Evolutionary conservation across 2,113 vertebrate genomes (phyloP), one percentile per base, ranked within the genome.

Genomic region (Corapipo altera): DNA sequence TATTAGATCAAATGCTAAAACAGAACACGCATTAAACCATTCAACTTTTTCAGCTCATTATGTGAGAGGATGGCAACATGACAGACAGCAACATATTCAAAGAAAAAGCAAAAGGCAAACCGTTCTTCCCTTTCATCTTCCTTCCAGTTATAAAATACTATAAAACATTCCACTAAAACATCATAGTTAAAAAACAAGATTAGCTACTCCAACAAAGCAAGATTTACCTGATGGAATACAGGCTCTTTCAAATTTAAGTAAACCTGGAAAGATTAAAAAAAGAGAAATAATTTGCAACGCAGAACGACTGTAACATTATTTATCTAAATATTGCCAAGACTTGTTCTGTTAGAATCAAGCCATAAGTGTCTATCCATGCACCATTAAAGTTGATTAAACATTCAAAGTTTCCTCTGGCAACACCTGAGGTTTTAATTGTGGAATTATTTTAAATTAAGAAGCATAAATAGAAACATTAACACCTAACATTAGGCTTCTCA

Each of bases 161-260:
- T 8, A 70, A 46, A 35, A 37, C 15, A 27, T 65, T 59, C 33
- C 30, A 43, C 5, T 64, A 85, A 83, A 80, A 9, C 4, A 79
- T 39, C 13, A 80, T 2, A 33, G 32, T 70, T 90, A 49, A 71
- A 88, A 83, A 66, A 15, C 41, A 70, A 94, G 58, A 79, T 54
- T 26, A 80, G 41, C 17, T 95, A 15, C 37, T 79, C 17, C 43
- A 74, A 48, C 13, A 74, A 15, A 93, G 30, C 33, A 55, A 88
- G 48, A 95, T 92, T 98, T 97, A 99, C 99, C 99, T 99, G 99
- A 97, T 99, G 99, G 95, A 99, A 99, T 59, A 99, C 97, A 35
- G 99, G 99, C 88, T 99, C 99, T 94, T 99, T 99, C 98, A 99
- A 99, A 82, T 98, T 98, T 82, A 99, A 96, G 97, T 99, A 99